Conservation (phyloP, 1,140 invertebrate species). For the Atta cephalotes region DNA sequence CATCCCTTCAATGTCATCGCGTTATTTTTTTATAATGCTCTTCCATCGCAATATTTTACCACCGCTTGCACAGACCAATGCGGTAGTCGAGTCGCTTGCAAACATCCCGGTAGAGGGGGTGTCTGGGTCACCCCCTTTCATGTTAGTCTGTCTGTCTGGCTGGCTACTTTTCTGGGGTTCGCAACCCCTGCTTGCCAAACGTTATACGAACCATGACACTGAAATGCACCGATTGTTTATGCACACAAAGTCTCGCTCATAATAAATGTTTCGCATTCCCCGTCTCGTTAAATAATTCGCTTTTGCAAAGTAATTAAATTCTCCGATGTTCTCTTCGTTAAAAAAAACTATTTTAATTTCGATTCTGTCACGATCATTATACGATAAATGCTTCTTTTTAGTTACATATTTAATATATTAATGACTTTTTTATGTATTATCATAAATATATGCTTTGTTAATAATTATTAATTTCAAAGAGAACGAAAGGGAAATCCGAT, state of each 20-base stretch:
- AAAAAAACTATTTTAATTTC: neutral
- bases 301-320: conserved; percentile 26
- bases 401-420: neutral
- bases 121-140: conserved; percentile 85
- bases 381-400: neutral
- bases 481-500: conserved; percentile 66
- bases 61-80: conserved; percentile 68
- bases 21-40: conserved; percentile 67
- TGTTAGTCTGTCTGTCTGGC: conserved; percentile 80
- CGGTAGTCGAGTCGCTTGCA: conserved; percentile 72
- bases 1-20: conserved; percentile 49
- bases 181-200: conserved; percentile 75
- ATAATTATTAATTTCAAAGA: conserved; percentile 40
- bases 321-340: neutral
- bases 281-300: conserved; percentile 23
- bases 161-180: conserved; percentile 80
- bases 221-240: conserved; percentile 74
- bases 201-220: conserved; percentile 66
- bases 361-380: neutral
- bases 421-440: neutral
- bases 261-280: conserved; percentile 42
- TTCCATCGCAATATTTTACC: conserved; percentile 54
- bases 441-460: conserved; percentile 35
- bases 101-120: conserved; percentile 80
- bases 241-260: conserved; percentile 33